phyloP scores from a whole-genome alignment of 2,888 invertebrate species.

The Cephalotes varians region DNA sequence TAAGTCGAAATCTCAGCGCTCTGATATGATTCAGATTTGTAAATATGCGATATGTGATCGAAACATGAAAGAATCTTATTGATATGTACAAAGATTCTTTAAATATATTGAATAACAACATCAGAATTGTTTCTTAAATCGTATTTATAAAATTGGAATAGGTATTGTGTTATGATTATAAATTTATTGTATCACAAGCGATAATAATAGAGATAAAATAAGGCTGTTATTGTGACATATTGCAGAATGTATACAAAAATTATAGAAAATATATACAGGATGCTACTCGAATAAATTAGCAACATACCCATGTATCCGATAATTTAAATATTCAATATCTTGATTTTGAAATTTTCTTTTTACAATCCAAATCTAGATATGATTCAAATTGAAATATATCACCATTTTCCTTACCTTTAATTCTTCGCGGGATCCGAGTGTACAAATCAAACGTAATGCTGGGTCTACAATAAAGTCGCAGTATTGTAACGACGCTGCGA shows the following conservation, averaged over 20 bases:
- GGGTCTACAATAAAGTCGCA: too few species aligned
- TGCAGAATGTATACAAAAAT: constrained; percentile 6
- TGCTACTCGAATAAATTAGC: background rate
- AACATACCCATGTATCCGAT: background rate
- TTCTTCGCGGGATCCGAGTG: too few species aligned
- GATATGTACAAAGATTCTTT: background rate
- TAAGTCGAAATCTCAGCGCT: background rate
- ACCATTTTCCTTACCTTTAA: background rate
- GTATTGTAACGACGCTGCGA: too few species aligned
- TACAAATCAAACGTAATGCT: too few species aligned
- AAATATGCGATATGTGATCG: constrained; percentile 28
- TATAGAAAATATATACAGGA: constrained; percentile 12
- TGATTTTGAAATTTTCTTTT: background rate
- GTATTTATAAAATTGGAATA: constrained; percentile 10
- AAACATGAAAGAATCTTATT: constrained; percentile 1
- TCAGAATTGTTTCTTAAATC: background rate
- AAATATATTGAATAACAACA: background rate
- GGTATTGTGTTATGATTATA: background rate
- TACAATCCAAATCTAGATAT: background rate
- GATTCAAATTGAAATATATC: background rate
- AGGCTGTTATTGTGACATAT: background rate
- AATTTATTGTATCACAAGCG: background rate
- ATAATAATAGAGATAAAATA: background rate
- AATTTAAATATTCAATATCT: background rate
- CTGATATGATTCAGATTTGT: constrained; percentile 29